Conservation (phyloP, 2,113 vertebrate genomes). For the Cervus canadensis region DNA sequence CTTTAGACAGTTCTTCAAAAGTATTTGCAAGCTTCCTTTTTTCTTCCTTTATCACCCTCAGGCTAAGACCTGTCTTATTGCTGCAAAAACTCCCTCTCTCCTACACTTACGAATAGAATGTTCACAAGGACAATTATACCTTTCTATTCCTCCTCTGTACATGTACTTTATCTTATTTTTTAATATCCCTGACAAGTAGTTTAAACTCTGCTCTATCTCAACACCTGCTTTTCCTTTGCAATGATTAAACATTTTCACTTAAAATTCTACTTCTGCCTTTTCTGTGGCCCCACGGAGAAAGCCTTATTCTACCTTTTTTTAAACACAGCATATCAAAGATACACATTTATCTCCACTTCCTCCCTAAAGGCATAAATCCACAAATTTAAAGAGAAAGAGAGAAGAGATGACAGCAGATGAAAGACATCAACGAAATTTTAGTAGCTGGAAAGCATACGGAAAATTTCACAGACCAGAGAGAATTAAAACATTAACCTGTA, state of each 20-base stretch:
- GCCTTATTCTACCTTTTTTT: not conserved
- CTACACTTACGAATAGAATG: not conserved
- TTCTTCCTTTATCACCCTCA: not conserved
- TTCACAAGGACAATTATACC: not conserved
- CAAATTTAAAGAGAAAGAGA: not conserved
- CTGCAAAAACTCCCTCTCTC: not conserved
- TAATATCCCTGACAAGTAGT: constrained; percentile 23
- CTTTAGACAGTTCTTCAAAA: not conserved
- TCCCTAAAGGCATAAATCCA: not conserved
- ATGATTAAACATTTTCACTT: not conserved
- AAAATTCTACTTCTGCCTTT: not conserved
- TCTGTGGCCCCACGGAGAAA: constrained; percentile 30
- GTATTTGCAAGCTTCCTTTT: not conserved
- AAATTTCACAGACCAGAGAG: not conserved
- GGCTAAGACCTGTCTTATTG: not conserved
- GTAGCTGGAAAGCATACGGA: not conserved
- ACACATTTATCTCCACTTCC: constrained; percentile 40
- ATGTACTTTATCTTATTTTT: constrained; percentile 15
- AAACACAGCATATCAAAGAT: constrained; percentile 71
- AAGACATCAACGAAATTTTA: not conserved
- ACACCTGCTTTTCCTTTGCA: constrained; percentile 47
- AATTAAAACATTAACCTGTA: not conserved
- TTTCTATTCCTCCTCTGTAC: not conserved
- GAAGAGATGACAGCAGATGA: not conserved
- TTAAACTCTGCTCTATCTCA: constrained; percentile 44